These are phyloP conservation scores for Fistularia commersonii DNA, from an alignment of 2,797 vertebrate species.

Conservation along the genomic window DNA sequence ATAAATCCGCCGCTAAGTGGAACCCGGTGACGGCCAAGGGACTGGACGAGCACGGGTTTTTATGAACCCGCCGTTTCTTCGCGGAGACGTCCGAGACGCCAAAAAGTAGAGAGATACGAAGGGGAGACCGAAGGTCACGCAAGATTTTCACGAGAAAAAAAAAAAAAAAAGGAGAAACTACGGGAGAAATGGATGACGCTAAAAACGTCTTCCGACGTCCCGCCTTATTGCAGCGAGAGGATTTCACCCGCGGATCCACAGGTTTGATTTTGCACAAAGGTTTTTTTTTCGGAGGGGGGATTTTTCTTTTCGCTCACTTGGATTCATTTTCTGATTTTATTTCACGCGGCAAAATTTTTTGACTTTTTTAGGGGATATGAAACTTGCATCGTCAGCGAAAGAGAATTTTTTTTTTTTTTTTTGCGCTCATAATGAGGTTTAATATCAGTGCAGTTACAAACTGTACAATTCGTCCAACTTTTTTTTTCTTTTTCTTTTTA, in stretches of 20 bases:
- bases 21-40: constrained; percentile 79
- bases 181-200: background rate
- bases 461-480: too few relatives aligned
- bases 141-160: constrained; percentile 43
- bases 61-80: constrained; percentile 67
- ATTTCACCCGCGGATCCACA: constrained; percentile 34
- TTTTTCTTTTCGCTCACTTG: background rate
- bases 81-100: constrained; percentile 63
- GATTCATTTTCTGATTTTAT: background rate
- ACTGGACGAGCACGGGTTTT: constrained; percentile 77
- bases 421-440: background rate
- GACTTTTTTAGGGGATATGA: too few relatives aligned
- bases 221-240: constrained; percentile 18
- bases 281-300: constrained; percentile 1
- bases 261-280: constrained; percentile 42
- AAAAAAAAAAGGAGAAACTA: too few relatives aligned
- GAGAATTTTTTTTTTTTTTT: too few relatives aligned
- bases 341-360: too few relatives aligned
- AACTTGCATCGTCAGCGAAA: too few relatives aligned
- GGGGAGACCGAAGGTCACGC: too few relatives aligned
- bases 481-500: too few relatives aligned
- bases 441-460: constrained; percentile 22
- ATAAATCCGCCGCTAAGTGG: constrained; percentile 81
- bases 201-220: constrained; percentile 45
- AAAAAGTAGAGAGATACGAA: constrained; percentile 69